Percentiles rank a stretch among this genome's conserved stretches.
These are phyloP conservation scores for Proterorhinus semilunaris DNA, from an alignment of 2,113 vertebrate species.

Conservation along the genomic window DNA sequence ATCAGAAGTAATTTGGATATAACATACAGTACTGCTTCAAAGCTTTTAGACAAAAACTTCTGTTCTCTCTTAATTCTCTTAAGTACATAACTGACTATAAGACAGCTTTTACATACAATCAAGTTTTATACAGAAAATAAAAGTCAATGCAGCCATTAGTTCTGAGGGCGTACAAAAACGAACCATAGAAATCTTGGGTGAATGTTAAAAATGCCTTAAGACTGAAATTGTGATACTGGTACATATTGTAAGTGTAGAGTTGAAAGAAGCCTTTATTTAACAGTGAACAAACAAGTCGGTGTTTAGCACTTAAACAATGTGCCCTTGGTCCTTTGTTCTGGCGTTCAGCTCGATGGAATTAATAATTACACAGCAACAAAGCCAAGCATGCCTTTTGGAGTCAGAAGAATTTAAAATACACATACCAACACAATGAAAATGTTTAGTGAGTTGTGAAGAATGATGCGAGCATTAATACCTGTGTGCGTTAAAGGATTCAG, in stretches of 20 bases:
- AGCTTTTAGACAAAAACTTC: too few species aligned
- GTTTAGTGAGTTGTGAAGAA: neutral
- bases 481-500: neutral
- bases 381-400: constrained; percentile 1
- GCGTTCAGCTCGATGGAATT: neutral
- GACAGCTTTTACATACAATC: too few species aligned
- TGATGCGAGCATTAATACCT: neutral
- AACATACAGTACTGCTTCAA: too few species aligned
- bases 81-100: too few species aligned
- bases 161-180: neutral
- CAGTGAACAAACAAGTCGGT: neutral
- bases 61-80: too few species aligned
- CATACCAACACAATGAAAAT: neutral
- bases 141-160: too few species aligned
- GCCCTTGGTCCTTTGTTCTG: constrained; percentile 1
- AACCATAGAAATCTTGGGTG: neutral
- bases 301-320: neutral
- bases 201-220: neutral
- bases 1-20: too few species aligned
- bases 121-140: too few species aligned
- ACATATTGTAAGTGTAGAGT: neutral
- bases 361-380: constrained; percentile 3
- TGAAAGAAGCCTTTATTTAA: neutral
- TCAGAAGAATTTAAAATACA: neutral
- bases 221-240: too few species aligned